Evolutionary conservation across 2,797 vertebrate genomes (phyloP), one percentile per base, ranked within the genome.

Genomic region (Botia kubotai): DNA sequence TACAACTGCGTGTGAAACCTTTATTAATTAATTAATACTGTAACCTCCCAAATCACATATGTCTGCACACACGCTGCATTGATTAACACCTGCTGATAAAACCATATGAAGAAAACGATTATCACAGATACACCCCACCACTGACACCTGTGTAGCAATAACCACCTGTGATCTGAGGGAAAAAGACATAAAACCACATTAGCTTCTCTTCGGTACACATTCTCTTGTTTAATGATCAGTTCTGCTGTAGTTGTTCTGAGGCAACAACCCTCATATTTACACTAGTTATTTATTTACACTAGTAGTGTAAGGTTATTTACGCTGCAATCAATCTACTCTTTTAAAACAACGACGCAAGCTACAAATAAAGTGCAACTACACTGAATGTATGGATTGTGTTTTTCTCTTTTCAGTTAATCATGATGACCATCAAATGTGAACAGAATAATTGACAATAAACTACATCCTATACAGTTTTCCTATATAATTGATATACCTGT

Each of bases 141-240:
- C 29, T 57, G 66, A 72, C 53, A 84, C 55, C 62, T 71, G 39
- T 50, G 50, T 19, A 50, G 16, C 29, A 46, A 29, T 75, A 19
- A 68, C 55, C 29, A 46, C 58, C 67, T 50, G 53, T n/a, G 63
- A 63, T 69, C 66, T 63, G 12, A 8, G 50, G 23, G 43, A 83
- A 74, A 60, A 62, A 58, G 19, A 57, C 33, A 57, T 12, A 43
- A 68, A 26, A 46, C 6, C 52, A 43, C 65, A 43, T 46, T n/a
- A 77, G 33, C 68, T 58, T 69, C 14, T 29, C 21, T 46, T 43
- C 6, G 29, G 52, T 39, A 26, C 36, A 66, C 4, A 0, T 67
- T 63, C 75, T 21, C 17, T 36, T 52, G 48, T 43, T 53, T 2
- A 5, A 26, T 67, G 33, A 76, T 50, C n/a, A 67, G 74, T 68